Evolutionary conservation across 2,797 vertebrate species (phyloP), one percentile per base, ranked within the genome.

Genomic region (Phoxinus dragarum): DNA sequence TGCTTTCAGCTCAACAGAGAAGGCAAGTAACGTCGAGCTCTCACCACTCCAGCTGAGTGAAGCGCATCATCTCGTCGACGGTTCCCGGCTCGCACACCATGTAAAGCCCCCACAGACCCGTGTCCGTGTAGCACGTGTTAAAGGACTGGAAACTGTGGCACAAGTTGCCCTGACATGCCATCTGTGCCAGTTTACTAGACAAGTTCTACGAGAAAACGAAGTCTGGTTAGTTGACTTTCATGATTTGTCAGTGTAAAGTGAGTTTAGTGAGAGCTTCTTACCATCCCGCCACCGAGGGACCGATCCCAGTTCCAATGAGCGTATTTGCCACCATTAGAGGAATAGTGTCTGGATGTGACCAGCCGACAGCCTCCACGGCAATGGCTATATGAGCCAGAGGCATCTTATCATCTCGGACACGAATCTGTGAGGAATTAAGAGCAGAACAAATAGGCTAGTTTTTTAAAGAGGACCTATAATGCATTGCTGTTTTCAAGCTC

Each of bases 71-170:
- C 31, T 99, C 97, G 4, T 91, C 90, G 85, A 99, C 88, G 2
- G 97, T 98, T 81, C 94, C 92, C 1, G 97, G 96, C 91, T 99
- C 98, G 88, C 98, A 99, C 84, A 99, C 97, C 95, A 97, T 96
- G 89, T 99, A 99, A 75, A 99, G 95, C 1, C 98, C 98, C 98
- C 98, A 99, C 42, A 99, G 92, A 31, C 98, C 98, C 0, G 98
- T 99, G 89, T 99, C 98, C 0, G 98, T 99, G 91, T 99, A 99
- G 89, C 98, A 99, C 36, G 98, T 99, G 90, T 99, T 99, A 94
- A 99, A 99, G 86, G 98, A 99, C 93, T 99, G 98, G 94, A 99
- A 99, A 89, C 98, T 99, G 91, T 99, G 97, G 91, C 98, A 99
- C 84, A 99, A 93, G 92, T 96, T 99, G 66, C 97, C 96, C 34